Evolutionary conservation across 2,113 vertebrate genomes (phyloP), one percentile per base, ranked within the genome.

Genomic region (Fulmarus glacialis): DNA sequence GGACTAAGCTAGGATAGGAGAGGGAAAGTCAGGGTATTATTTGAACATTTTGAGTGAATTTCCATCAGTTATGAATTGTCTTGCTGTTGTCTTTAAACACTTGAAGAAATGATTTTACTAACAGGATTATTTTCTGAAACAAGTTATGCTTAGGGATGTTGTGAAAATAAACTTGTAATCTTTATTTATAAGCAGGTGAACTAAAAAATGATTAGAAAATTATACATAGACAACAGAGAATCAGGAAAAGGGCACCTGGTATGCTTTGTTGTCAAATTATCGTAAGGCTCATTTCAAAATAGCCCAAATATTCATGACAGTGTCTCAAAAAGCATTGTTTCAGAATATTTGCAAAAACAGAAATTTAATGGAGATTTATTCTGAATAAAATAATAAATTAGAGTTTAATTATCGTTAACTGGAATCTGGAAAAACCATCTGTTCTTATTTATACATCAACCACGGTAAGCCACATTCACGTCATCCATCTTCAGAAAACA

Each of bases 371-470:
- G 70, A 75, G 62, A 88, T 64, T 91, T 85, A 63, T 66, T 94
- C 87, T 82, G 84, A 85, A 45, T 70, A 91, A 94, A 97, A 89
- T 75, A 96, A 96, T 64, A 93, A 91, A 90, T 95, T 89, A 68
- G 52, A 56, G 60, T 91, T 91, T 95, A 93, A 97, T 95, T 95
- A 75, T 62, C 30, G 3, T 93, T 93, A 94, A 82, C 77, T 72
- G 48, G 87, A 84, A 82, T 91, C 81, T 85, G 84, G 84, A 91
- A 85, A 87, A 93, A 12, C 34, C 89, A 96, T 95, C 95, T 96
- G 95, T 52, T 94, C 91, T 90, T 79, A 72, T 82, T 95, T 82
- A 89, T 56, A 78, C 47, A 47, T 60, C 81, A 89, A 47, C 40
- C 47, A 40, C 67, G 64, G 91, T 17, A 26, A 93, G 70, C 52